These are phyloP conservation scores for Frieseomelitta varia DNA, from an alignment of 1,140 invertebrate species.

Conservation along the genomic window DNA sequence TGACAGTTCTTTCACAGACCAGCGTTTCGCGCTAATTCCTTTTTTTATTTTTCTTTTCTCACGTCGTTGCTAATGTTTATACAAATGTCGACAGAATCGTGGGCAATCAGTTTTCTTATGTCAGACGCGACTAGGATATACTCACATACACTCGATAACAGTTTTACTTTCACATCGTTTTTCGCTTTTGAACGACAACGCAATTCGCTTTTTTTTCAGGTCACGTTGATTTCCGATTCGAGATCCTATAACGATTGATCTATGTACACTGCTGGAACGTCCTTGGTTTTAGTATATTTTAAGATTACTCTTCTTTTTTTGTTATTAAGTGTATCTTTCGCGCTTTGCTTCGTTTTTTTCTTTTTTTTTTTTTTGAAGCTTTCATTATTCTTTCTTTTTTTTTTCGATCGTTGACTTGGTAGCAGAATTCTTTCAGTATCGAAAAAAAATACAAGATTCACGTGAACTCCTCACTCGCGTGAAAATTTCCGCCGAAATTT, in stretches of 20 bases:
- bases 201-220: constrained; percentile 31
- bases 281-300: neutral
- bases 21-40: neutral
- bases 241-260: constrained; percentile 28
- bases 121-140: neutral
- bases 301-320: neutral
- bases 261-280: constrained; percentile 31
- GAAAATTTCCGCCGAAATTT: neutral
- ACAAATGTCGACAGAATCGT: constrained; percentile 27
- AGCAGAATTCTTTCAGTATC: neutral
- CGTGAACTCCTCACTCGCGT: neutral
- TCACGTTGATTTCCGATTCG: constrained; percentile 34
- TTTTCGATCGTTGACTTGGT: constrained; percentile 11
- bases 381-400: neutral
- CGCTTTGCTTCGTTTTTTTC: neutral
- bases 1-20: neutral
- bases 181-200: neutral
- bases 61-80: constrained; percentile 7
- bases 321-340: neutral
- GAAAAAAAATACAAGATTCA: constrained; percentile 8
- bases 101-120: constrained; percentile 2
- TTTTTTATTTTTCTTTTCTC: too few relatives aligned
- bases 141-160: constrained; percentile 15
- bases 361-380: too few relatives aligned
- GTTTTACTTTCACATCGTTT: constrained; percentile 18